Evolutionary conservation across 2,113 vertebrate genomes (phyloP), one percentile per base, ranked within the genome.

Genomic region (Plecturocebus donacophilus): DNA sequence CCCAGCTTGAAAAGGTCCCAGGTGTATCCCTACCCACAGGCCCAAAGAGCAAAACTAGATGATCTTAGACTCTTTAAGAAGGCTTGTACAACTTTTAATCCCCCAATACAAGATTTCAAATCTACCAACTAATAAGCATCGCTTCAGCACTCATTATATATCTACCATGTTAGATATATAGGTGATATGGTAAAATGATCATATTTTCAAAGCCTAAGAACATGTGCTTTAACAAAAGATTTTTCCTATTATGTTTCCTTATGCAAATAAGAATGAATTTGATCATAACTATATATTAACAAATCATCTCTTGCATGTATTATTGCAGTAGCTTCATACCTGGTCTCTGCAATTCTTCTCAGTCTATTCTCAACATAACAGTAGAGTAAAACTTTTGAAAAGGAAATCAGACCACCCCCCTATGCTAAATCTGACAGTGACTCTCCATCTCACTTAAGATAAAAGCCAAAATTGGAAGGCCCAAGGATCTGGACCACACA

Each of bases 201-300:
- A 17, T 49, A 52, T 83, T 79, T 96, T 90, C 52, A 73, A 84
- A 94, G 38, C 54, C 32, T 32, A 40, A 84, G 21, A 84, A 90
- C 25, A 96, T 4, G 8, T 27, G 6, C 83, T 76, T 71, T 87
- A 64, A 71, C 38, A 91, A 91, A 91, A 79, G 1, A 75, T 20
- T 84, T 68, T 90, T 87, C 30, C 10, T n/a, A 23, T 0, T 88
- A 56, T n/a, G 2, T 81, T 73, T 77, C 19, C 23, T 89, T 64
- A 84, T 21, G 35, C 42, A 92, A 88, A 87, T 21, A 79, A 96
- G 38, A 45, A 93, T 77, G 80, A 21, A 95, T 42, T 52, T 68
- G 32, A 66, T 70, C 30, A 89, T 83, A 77, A 66, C 20, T 68
- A 76, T 45, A 35, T 77, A 68, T 88, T 75, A 85, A 66, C 13